These are phyloP conservation scores for Delphinus delphis DNA, from an alignment of 2,113 vertebrate genomes.

Conservation along the genomic window DNA sequence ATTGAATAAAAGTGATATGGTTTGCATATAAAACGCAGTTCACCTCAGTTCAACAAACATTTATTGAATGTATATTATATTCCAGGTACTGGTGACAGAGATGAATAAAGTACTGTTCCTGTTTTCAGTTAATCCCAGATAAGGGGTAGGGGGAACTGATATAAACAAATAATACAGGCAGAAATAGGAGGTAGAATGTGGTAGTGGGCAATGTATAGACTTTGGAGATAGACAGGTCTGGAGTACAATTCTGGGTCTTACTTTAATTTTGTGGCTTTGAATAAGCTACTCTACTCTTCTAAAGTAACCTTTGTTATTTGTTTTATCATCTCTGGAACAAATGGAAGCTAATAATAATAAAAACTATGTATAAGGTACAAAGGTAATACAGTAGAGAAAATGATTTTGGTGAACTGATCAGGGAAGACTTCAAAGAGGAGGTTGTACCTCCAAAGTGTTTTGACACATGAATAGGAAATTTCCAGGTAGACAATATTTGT, in stretches of 20 bases:
- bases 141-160: background rate
- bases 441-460: background rate
- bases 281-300: background rate
- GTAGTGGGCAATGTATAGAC: background rate
- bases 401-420: background rate
- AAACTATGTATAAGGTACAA: background rate
- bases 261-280: constrained; percentile 13
- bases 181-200: background rate
- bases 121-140: background rate
- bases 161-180: background rate
- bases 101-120: constrained; percentile 33
- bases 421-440: background rate
- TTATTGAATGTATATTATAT: constrained; percentile 28
- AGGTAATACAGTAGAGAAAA: background rate
- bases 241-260: background rate
- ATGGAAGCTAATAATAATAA: background rate
- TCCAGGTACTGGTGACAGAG: background rate
- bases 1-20: background rate
- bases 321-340: background rate
- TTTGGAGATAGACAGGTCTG: background rate
- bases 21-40: constrained; percentile 33
- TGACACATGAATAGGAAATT: background rate
- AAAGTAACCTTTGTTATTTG: background rate
- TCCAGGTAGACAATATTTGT: background rate
- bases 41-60: background rate